These are phyloP conservation scores for Clarias pachynema DNA, from an alignment of 2,797 vertebrate genomes.

Conservation along the genomic window DNA sequence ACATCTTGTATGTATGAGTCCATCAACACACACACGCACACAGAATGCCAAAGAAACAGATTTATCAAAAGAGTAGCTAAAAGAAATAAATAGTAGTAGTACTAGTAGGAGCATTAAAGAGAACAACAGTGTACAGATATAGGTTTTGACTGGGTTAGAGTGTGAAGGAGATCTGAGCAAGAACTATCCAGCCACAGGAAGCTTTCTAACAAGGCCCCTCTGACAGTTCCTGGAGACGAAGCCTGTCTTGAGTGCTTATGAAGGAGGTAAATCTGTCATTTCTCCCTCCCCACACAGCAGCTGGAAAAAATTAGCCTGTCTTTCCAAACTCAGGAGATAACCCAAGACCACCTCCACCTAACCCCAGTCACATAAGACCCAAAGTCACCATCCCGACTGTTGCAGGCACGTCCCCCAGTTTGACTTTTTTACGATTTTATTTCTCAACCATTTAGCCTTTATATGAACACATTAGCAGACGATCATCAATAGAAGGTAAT, in stretches of 20 bases:
- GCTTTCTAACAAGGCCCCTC: slow-evolving; percentile 72
- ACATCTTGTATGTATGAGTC: neutral
- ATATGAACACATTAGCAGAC: neutral
- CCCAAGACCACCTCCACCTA: slow-evolving; percentile 59
- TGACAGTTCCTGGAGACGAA: slow-evolving; percentile 70
- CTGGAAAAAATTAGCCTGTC: slow-evolving; percentile 79
- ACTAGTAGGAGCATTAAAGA: neutral
- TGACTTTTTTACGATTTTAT: neutral
- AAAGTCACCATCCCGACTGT: slow-evolving; percentile 11
- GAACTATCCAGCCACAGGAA: slow-evolving; percentile 59
- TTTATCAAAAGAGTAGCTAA: neutral
- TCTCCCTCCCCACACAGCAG: slow-evolving; percentile 65
- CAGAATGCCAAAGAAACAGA: neutral
- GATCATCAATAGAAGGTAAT: neutral
- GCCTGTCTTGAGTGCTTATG: slow-evolving; percentile 76
- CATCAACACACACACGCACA: neutral
- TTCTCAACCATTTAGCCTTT: neutral
- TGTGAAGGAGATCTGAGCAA: slow-evolving; percentile 40
- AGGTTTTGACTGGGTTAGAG: slow-evolving; percentile 29
- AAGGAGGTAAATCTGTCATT: slow-evolving; percentile 80
- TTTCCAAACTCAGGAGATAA: slow-evolving; percentile 70
- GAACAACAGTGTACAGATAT: neutral
- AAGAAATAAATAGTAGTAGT: neutral
- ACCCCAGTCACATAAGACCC: slow-evolving; percentile 57
- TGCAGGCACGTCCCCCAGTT: neutral